A percentile compares a stretch with the other conserved stretches of the same genome.
Conservation (phyloP, 2,888 invertebrate species). For the Griposia aprilina region DNA sequence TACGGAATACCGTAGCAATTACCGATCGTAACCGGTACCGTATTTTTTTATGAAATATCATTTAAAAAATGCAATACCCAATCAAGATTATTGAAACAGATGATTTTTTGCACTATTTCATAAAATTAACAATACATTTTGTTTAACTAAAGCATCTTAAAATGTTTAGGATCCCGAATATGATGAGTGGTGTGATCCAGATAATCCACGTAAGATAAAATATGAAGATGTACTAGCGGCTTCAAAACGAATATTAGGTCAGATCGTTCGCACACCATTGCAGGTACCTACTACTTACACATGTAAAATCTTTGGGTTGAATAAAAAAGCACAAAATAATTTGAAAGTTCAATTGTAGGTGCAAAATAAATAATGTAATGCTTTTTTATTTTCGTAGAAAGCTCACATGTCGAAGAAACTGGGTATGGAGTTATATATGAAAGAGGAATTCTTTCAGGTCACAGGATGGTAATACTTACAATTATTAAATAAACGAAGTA, state of each 20-base stretch:
- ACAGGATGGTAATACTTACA: constrained; percentile 94
- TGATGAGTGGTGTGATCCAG: constrained; percentile 84
- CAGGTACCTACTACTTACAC: constrained; percentile 69
- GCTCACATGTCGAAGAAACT: constrained; percentile 94
- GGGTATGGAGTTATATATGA: constrained; percentile 96
- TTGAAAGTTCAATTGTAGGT: neutral
- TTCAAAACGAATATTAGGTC: constrained; percentile 91
- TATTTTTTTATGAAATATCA: too few relatives aligned
- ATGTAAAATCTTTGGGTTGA: neutral
- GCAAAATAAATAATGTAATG: neutral
- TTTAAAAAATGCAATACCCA: neutral
- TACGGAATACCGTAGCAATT: too few relatives aligned
- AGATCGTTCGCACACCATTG: constrained; percentile 92
- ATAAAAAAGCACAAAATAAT: neutral
- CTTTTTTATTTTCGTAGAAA: constrained; percentile 88
- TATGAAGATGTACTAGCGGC: constrained; percentile 93
- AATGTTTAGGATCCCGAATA: constrained; percentile 78
- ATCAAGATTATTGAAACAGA: neutral
- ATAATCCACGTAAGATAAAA: constrained; percentile 86
- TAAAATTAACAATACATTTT: neutral
- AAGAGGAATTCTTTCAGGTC: constrained; percentile 97
- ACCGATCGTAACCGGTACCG: too few relatives aligned
- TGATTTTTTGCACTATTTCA: neutral
- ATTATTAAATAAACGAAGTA: neutral
- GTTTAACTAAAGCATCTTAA: neutral